These are phyloP conservation scores for Dugesia japonica DNA, from an alignment of 2,888 invertebrate species.

Conservation along the genomic window DNA sequence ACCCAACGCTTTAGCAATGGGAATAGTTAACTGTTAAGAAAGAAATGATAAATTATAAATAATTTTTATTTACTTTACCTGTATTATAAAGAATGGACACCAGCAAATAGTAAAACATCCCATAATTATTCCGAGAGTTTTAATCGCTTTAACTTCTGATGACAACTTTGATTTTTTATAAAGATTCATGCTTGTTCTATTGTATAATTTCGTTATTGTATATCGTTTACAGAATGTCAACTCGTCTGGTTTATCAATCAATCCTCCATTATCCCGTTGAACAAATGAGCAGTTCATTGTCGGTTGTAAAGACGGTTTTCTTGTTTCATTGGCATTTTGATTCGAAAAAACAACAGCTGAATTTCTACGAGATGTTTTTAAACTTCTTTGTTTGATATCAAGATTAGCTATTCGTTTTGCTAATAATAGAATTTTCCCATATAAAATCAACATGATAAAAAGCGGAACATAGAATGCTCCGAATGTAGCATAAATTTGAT, in stretches of 20 bases:
- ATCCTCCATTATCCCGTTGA: neutral
- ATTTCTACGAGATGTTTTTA: neutral
- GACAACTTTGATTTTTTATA: slow-evolving; percentile 12
- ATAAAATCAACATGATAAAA: slow-evolving; percentile 39
- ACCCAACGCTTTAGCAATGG: neutral
- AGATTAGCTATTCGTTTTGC: slow-evolving; percentile 32
- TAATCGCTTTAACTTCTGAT: slow-evolving; percentile 32
- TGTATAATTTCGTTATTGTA: neutral
- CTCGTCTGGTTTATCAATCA: neutral
- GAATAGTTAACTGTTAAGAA: neutral
- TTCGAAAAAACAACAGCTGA: neutral
- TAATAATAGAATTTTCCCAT: slow-evolving; percentile 38
- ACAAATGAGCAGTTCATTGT: neutral
- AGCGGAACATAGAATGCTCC: slow-evolving; percentile 41
- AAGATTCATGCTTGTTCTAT: neutral
- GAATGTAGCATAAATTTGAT: slow-evolving; percentile 40
- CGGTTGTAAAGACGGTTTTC: neutral
- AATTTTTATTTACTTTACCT: no score
- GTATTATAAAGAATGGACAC: slow-evolving; percentile 33
- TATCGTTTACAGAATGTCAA: neutral
- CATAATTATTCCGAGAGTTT: slow-evolving; percentile 33
- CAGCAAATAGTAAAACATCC: slow-evolving; percentile 34
- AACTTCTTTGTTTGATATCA: slow-evolving; percentile 23
- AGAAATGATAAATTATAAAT: no score
- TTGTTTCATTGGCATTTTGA: neutral